Conservation (phyloP, 2,797 vertebrate species). For the Notolepis coatsorum region DNA sequence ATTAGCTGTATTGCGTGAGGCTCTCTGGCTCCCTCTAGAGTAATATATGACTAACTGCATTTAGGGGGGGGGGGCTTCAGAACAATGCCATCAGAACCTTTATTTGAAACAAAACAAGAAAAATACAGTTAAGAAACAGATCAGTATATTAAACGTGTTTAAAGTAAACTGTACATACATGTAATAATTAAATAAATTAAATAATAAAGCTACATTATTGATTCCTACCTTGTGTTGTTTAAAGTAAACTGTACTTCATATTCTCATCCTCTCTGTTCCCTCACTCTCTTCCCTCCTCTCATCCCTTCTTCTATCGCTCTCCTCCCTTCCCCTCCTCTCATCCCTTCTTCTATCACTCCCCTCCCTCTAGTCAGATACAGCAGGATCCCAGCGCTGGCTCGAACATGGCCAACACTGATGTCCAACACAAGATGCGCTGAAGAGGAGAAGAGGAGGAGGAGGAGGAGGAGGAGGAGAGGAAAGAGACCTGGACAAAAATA, state of each 20-base stretch:
- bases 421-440: constrained; percentile 95
- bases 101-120: not conserved
- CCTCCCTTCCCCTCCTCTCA: constrained; percentile 32
- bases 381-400: constrained; percentile 97
- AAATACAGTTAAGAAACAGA: not conserved
- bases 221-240: no score
- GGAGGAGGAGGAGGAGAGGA: constrained; percentile 34
- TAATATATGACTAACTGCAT: not conserved
- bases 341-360: constrained; percentile 57
- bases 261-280: not conserved
- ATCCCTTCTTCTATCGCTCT: constrained; percentile 14
- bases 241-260: constrained; percentile 67
- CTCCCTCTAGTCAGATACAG: constrained; percentile 92
- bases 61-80: no score
- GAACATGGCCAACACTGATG: constrained; percentile 90
- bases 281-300: not conserved
- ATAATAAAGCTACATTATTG: no score
- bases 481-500: not conserved
- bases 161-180: no score
- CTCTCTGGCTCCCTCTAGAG: constrained; percentile 51
- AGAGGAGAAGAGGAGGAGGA: constrained; percentile 31
- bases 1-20: not conserved
- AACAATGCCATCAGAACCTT: no score
- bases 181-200: no score
- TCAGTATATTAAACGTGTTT: no score